A percentile compares a stretch with the other conserved stretches of the same genome.
Evolutionary conservation across 2,888 invertebrate species (phyloP).

Genomic region (Troglohyphantes excavatus): DNA sequence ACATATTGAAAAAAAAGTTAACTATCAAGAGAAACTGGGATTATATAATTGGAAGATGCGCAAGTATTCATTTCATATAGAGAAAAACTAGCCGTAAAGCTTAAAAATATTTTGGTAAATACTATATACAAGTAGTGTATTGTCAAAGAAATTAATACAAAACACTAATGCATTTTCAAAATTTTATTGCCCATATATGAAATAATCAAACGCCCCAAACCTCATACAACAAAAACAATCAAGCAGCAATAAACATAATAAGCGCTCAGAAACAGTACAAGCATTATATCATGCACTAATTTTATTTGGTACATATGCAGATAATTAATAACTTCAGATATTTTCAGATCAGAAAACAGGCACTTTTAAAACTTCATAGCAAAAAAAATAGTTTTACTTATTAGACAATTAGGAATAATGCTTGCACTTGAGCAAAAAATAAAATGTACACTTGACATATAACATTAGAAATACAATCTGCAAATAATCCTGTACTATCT

Average conservation of each 20-base stretch:
- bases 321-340: slow-evolving; percentile 47
- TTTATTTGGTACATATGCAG: slow-evolving; percentile 55
- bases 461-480: slow-evolving; percentile 44
- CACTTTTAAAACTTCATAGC: slow-evolving; percentile 63
- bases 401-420: slow-evolving; percentile 48
- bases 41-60: too few species aligned
- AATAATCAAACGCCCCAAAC: slow-evolving; percentile 75
- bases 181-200: slow-evolving; percentile 67
- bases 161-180: slow-evolving; percentile 18
- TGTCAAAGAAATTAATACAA: not conserved
- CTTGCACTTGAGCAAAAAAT: slow-evolving; percentile 77
- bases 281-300: slow-evolving; percentile 65
- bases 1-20: too few species aligned
- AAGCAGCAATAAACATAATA: slow-evolving; percentile 69
- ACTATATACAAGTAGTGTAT: not conserved
- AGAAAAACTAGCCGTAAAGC: too few species aligned
- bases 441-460: slow-evolving; percentile 65
- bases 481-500: slow-evolving; percentile 47
- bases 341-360: slow-evolving; percentile 70
- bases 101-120: too few species aligned
- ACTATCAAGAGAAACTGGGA: too few species aligned
- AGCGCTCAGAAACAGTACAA: slow-evolving; percentile 64
- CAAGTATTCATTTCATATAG: too few species aligned
- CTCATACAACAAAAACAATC: slow-evolving; percentile 70
- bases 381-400: slow-evolving; percentile 15